These are phyloP conservation scores for Drepanosiphum platanoidis DNA, from an alignment of 2,888 invertebrate species.

Conservation along the genomic window DNA sequence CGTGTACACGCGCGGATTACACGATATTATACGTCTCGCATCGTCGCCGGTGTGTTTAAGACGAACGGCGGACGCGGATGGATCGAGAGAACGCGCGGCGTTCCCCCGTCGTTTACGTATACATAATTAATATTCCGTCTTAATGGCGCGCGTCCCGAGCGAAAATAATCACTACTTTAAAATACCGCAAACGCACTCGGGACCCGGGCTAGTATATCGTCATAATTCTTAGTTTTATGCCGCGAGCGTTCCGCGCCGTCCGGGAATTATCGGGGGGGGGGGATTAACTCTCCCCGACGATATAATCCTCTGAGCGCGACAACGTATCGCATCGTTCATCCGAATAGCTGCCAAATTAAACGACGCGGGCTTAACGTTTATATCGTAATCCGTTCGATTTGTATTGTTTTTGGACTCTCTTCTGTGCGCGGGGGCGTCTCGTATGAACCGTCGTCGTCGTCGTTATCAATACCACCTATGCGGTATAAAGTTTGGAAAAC, in stretches of 20 bases:
- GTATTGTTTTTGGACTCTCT: conserved; percentile 26
- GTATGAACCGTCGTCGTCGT: no score
- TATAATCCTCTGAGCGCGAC: conserved; percentile 17
- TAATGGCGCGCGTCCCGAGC: not conserved
- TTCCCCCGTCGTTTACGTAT: no score
- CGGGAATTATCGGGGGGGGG: conserved; percentile 40
- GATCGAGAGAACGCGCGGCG: no score
- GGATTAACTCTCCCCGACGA: conserved; percentile 23
- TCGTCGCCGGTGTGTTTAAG: no score
- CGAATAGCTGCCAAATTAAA: conserved; percentile 35
- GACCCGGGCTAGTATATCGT: not conserved
- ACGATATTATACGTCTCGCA: no score
- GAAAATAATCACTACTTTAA: conserved; percentile 17
- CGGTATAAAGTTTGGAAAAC: no score
- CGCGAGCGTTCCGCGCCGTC: conserved; percentile 14
- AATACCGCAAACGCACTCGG: not conserved
- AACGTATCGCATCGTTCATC: conserved; percentile 18
- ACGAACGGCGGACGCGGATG: no score
- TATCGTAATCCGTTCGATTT: conserved; percentile 51
- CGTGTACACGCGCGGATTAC: no score
- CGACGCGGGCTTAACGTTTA: conserved; percentile 19
- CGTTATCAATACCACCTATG: no score
- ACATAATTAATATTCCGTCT: not conserved
- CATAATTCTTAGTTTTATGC: conserved; percentile 10
- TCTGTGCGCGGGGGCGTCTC: no score